These are phyloP conservation scores for Plotosus lineatus DNA, from an alignment of 2,113 vertebrate genomes.

Conservation along the genomic window DNA sequence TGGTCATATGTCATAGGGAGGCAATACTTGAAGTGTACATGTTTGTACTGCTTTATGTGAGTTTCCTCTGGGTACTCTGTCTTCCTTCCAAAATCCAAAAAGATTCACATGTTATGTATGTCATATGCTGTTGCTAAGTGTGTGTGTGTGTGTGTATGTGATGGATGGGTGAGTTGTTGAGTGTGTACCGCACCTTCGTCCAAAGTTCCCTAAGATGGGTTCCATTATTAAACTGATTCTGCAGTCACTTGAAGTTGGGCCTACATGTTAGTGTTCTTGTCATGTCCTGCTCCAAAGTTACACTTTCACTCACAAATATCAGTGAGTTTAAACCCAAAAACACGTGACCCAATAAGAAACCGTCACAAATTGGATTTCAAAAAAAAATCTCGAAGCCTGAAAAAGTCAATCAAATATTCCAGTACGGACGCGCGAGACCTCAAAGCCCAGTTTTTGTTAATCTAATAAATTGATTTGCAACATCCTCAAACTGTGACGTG, in stretches of 20 bases:
- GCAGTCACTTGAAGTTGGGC: no score
- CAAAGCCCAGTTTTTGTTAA: slow-evolving; percentile 71
- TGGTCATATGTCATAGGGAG: no score
- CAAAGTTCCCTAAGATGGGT: no score
- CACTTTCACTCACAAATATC: slow-evolving; percentile 1
- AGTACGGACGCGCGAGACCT: slow-evolving; percentile 60
- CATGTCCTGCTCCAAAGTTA: neutral
- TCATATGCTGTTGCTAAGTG: no score
- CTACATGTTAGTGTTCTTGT: neutral
- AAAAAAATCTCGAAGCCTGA: slow-evolving; percentile 64
- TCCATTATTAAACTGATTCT: neutral
- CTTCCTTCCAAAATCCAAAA: no score
- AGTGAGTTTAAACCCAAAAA: slow-evolving; percentile 39
- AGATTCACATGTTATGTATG: no score
- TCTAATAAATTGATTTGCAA: slow-evolving; percentile 81
- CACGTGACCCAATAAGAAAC: slow-evolving; percentile 56
- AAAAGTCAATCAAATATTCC: slow-evolving; percentile 66
- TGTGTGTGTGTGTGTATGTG: no score
- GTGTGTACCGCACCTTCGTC: no score
- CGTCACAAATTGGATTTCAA: slow-evolving; percentile 75
- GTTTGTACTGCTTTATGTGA: no score
- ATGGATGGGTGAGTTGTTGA: no score
- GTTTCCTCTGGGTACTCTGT: no score
- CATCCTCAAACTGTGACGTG: slow-evolving; percentile 78
- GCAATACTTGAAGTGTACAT: no score